Evolutionary conservation across 1,140 invertebrate genomes (phyloP), one percentile per base, ranked within the genome.

Genomic region (Cydia fagiglandana): DNA sequence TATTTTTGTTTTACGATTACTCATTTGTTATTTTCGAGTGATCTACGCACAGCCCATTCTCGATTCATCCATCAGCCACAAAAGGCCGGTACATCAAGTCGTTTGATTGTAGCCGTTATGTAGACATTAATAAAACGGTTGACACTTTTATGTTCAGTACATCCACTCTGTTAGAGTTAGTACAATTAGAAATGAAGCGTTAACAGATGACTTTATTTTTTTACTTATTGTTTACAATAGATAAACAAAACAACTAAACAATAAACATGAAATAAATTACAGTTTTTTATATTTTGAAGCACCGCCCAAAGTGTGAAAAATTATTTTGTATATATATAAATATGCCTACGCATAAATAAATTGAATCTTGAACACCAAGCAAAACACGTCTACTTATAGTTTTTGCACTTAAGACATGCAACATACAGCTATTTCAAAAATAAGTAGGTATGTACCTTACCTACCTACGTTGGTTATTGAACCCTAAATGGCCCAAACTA

Each of bases 41-140:
- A 24, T 61, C 53, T 17, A 56, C 53, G 24, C 56, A 61, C 20
- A 61, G 9, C 20, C 56, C 56, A 61, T 61, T 61, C 56, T 10
- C 56, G 20, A 24, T 47, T 20, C 17, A 61, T 61, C 56, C 56
- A 61, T 61, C 56, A 61, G 56, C 56, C 56, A 4, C 20, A 61
- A 61, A 61, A 61, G 20, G 56, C 20, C 20, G 56, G 56, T 61
- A 61, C 24, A 61, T 61, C 56, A 61, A 61, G 9, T 9, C 20
- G 56, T 61, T 24, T 20, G 56, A 61, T 61, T 61, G 56, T 24
- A 61, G 20, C 56, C 56, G 56, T 61, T 61, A 61, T 61, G 20
- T 24, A 10, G n/a, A 9, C 56, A 61, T 61, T 61, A 24, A 61
- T 61, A 61, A 24, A 61, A 61, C 56, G 7, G 7, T 61, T 61